Base-by-base conservation (phyloP, 2,888 invertebrate species). In the Caenorhabditis sp. region DNA sequence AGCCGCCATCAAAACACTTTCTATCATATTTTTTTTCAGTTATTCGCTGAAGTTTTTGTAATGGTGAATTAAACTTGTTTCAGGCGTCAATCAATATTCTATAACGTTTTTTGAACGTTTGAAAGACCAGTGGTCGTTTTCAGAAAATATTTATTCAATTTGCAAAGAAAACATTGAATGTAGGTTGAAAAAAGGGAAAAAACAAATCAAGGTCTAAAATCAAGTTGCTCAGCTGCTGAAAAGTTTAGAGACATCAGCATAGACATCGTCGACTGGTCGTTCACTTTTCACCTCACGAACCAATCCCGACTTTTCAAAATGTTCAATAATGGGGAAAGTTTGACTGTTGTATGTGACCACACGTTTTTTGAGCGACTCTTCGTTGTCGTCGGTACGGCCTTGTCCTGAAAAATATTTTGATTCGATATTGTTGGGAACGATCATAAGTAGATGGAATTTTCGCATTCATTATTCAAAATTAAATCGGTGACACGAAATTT, bases 301-400 rank as follows among this genome's bases (percentile, higher is more conserved):
- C 24, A 82, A 68, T 23, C 77, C 77, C 19, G 69, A 61, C 36
- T 72, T 70, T 26, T 69, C 62, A 66, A 83, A 86, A 62, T 85
- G 79, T 58, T 86, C 72, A 23, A 86, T 82, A 50, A 90, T 89
- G 19, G 89, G 89, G 70, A 84, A 70, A 0, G 88, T 87, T 54
- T 87, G 85, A 5, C 70, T 76, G 64, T 87, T 83, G 77, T 87
- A 85, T 6, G 85, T 85, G 8, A 66, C 66, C 49, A 78, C 84
- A 69, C 96, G 91, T 88, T 95, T 95, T 82, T 92, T 92, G 58
- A 97, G 89, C 82, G 93, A 93, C 51, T 95, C 94, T 54, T 92
- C 88, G 87, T 99, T 99, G 88, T 99, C 99, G 88, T 99, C 99
- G 1, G 93, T 91, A 14, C 79, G 26, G 27, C 79, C 79, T 55